Conservation (phyloP, 2,888 invertebrate species). For the Philopedon plagiatum region DNA sequence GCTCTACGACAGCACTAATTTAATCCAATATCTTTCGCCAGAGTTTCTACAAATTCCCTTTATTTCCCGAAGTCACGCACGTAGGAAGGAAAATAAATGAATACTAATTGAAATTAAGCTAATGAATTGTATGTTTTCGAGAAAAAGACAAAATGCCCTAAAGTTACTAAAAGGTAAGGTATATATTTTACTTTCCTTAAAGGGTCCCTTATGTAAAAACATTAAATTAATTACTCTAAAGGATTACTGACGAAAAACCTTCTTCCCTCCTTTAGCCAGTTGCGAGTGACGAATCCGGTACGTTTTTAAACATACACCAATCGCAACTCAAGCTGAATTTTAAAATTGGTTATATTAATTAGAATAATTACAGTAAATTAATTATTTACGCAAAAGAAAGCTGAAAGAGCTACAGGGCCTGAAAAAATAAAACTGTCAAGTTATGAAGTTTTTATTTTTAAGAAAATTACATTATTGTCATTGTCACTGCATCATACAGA, state of each 20-base stretch:
- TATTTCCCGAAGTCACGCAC: slow-evolving; percentile 20
- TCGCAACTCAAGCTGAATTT: no score
- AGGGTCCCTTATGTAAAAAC: background rate
- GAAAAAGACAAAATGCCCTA: slow-evolving; percentile 18
- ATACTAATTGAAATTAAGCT: slow-evolving; percentile 23
- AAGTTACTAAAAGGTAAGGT: slow-evolving; percentile 7
- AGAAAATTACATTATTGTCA: no score
- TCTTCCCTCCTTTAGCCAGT: no score
- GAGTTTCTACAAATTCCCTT: slow-evolving; percentile 15
- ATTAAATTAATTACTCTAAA: background rate
- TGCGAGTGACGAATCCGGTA: no score
- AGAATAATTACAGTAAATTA: no score
- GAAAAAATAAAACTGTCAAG: no score
- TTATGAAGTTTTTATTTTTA: no score
- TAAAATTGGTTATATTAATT: no score
- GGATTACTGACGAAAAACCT: background rate
- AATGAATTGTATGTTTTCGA: slow-evolving; percentile 22
- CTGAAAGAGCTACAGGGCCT: no score
- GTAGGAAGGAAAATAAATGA: slow-evolving; percentile 12
- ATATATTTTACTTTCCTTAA: background rate
- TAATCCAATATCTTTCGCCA: slow-evolving; percentile 18
- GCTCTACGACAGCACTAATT: slow-evolving; percentile 10
- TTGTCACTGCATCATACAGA: no score
- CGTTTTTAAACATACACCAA: no score
- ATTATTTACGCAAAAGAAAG: no score